A percentile compares a stretch with the other conserved stretches of the same genome.
Conservation (phyloP, 2,888 invertebrate species). For the Agriotes lineatus region DNA sequence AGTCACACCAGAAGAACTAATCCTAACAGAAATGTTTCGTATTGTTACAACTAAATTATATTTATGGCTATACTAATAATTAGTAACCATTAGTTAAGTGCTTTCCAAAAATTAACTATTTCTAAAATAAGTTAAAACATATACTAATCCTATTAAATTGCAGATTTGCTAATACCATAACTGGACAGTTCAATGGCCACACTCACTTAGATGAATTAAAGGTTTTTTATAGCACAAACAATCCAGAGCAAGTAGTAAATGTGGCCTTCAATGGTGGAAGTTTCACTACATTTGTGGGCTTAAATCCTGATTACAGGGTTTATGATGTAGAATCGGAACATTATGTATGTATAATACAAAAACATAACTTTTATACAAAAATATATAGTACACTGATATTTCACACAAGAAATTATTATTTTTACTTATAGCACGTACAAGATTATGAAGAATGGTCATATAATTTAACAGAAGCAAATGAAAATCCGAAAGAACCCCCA, state of each 20-base stretch:
- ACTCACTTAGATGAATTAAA: conserved; percentile 83
- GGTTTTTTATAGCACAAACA: conserved; percentile 74
- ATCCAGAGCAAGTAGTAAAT: conserved; percentile 71
- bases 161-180: conserved; percentile 81
- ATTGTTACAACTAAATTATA: no score
- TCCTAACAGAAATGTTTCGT: no score
- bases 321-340: conserved; percentile 55
- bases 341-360: conserved; percentile 53
- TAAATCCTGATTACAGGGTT: conserved; percentile 70
- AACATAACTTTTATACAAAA: no score
- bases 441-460: conserved; percentile 80
- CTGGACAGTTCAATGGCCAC: conserved; percentile 88
- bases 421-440: conserved; percentile 49
- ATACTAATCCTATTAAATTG: neutral
- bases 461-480: conserved; percentile 80
- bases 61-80: no score
- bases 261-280: conserved; percentile 79
- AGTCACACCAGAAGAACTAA: no score
- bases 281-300: conserved; percentile 65
- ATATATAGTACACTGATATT: no score
- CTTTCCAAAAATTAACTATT: no score
- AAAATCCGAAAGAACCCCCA: conserved; percentile 69
- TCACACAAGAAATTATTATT: no score
- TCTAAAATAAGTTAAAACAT: no score
- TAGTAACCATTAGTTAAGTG: no score